A percentile compares a stretch with the other conserved stretches of the same genome.
phyloP scores from a whole-genome alignment of 53 echinoderm and acorn worm species.

The Luidia sarsii region DNA sequence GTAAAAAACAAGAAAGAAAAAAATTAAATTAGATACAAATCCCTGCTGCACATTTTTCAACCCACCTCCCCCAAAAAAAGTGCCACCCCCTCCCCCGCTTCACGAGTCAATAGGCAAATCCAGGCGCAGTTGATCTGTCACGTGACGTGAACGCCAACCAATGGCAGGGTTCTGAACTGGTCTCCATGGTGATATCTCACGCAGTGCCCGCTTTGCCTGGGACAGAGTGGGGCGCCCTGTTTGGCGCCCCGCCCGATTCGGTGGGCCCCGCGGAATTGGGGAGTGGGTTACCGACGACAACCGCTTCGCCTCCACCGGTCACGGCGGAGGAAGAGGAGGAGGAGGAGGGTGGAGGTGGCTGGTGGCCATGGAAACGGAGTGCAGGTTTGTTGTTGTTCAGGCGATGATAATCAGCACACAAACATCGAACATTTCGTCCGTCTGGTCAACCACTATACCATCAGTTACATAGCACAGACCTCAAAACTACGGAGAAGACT shows the following conservation, averaged over 20 bases:
- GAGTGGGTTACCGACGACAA: slow-evolving; percentile 40
- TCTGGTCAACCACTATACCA: too few relatives aligned
- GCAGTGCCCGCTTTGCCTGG: slow-evolving; percentile 45
- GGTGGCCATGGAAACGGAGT: slow-evolving; percentile 71
- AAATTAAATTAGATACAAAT: too few relatives aligned
- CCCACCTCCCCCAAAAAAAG: too few relatives aligned
- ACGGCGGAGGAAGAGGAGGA: slow-evolving; percentile 30
- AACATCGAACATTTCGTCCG: too few relatives aligned
- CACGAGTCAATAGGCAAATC: neutral
- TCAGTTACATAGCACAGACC: too few relatives aligned
- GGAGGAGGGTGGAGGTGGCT: slow-evolving; percentile 47
- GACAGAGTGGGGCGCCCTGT: slow-evolving; percentile 33
- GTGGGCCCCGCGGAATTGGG: slow-evolving; percentile 34
- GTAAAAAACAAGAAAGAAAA: too few relatives aligned
- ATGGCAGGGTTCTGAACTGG: slow-evolving; percentile 44
- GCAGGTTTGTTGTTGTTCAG: slow-evolving; percentile 58
- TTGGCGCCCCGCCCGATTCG: slow-evolving; percentile 27
- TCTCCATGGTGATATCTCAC: slow-evolving; percentile 55
- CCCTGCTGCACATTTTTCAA: too few relatives aligned
- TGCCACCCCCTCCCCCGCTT: too few relatives aligned
- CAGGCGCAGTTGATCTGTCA: too few relatives aligned
- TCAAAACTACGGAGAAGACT: too few relatives aligned
- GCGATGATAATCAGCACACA: slow-evolving; percentile 18
- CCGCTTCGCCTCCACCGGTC: slow-evolving; percentile 10
- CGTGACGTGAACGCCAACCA: too few relatives aligned